These are phyloP conservation scores for Pristis pectinata DNA, from an alignment of 2,797 vertebrate genomes.

Conservation along the genomic window DNA sequence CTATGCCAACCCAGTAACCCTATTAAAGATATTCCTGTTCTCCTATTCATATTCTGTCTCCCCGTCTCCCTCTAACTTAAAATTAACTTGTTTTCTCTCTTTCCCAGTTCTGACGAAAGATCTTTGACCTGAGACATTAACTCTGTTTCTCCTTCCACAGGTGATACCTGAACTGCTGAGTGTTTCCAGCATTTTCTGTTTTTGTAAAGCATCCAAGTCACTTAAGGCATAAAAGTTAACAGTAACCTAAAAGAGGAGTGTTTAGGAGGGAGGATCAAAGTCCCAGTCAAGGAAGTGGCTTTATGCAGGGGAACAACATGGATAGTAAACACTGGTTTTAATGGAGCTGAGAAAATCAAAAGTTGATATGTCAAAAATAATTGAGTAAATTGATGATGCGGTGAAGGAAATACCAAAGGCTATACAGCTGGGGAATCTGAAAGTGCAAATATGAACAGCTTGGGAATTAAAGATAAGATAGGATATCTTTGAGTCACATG, in stretches of 20 bases:
- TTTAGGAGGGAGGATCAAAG: neutral
- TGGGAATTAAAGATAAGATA: no score
- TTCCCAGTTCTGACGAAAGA: no score
- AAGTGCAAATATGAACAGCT: neutral
- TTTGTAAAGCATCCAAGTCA: neutral
- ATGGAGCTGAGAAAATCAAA: neutral
- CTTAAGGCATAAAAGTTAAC: neutral
- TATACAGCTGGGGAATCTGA: neutral
- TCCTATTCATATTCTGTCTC: no score
- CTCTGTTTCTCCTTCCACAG: no score
- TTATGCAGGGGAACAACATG: neutral
- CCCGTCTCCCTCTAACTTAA: no score
- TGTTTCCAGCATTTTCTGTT: no score
- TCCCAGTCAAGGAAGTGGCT: neutral
- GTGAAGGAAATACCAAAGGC: neutral
- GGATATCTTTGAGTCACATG: no score
- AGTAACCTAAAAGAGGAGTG: neutral
- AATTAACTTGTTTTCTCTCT: no score
- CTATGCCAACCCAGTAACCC: no score
- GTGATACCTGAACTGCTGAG: no score
- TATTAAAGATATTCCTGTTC: no score
- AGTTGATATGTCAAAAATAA: neutral
- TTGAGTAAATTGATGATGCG: neutral
- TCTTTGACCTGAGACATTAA: no score
- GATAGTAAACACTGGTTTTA: neutral